Evolutionary conservation across 1,140 invertebrate species (phyloP).

Genomic region (Rhopalosiphum maidis): DNA sequence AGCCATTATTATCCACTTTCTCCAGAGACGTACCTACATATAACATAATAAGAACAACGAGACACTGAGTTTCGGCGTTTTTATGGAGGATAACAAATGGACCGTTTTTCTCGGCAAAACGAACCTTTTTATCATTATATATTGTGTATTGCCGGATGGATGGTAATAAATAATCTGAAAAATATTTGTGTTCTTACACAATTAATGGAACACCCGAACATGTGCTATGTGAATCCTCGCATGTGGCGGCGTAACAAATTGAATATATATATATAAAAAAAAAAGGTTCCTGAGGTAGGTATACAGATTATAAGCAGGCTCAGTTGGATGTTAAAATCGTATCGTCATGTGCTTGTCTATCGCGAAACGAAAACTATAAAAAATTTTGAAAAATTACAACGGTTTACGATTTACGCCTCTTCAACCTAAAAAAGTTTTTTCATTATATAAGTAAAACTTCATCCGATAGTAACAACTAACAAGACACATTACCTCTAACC

Average conservation of each 20-base stretch:
- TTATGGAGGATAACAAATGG: not conserved
- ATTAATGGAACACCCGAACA: not conserved
- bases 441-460: not conserved
- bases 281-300: not conserved
- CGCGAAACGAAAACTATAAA: not conserved
- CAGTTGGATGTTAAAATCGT: not conserved
- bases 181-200: not conserved
- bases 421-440: not conserved
- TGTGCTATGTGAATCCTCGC: not conserved
- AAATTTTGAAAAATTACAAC: not conserved
- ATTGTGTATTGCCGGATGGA: not conserved
- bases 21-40: not conserved
- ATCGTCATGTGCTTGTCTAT: not conserved
- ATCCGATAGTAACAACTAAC: not conserved
- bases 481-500: not conserved
- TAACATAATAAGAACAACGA: not conserved
- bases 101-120: not conserved
- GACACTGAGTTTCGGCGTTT: too few relatives aligned
- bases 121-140: not conserved
- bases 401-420: not conserved
- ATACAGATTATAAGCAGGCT: not conserved
- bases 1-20: not conserved
- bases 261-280: not conserved
- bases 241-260: not conserved
- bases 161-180: not conserved